A percentile compares a stretch with the other conserved stretches of the same genome.
These are phyloP conservation scores for Drosophila ironensis DNA, from an alignment of 1,140 invertebrate genomes.

Conservation along the genomic window DNA sequence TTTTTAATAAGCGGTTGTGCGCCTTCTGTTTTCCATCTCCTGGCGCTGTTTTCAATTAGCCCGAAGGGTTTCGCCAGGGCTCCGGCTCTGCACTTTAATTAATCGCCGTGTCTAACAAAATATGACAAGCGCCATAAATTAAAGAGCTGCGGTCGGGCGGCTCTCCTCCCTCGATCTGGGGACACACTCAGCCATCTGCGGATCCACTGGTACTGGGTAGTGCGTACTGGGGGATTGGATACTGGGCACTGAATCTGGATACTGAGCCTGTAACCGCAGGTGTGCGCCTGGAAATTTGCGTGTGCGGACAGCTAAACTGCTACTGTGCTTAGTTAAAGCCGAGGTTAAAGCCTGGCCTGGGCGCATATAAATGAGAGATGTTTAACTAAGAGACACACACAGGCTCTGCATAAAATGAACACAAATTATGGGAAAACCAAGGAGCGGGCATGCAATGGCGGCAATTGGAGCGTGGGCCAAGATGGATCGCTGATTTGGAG, in stretches of 20 bases:
- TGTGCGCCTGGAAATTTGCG: conserved; percentile 66
- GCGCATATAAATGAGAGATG: conserved; percentile 78
- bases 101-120: conserved; percentile 80
- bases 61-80: conserved; percentile 14
- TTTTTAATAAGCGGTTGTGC: conserved; percentile 73
- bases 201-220: no score
- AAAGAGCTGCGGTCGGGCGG: conserved; percentile 21
- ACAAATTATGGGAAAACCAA: conserved; percentile 31
- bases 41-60: conserved; percentile 72
- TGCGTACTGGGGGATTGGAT: no score
- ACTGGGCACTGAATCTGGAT: background rate
- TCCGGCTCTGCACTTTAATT: conserved; percentile 68
- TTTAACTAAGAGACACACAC: conserved; percentile 76
- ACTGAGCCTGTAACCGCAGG: conserved; percentile 34
- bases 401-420: conserved; percentile 53
- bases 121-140: conserved; percentile 80
- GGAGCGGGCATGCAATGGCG: conserved; percentile 40
- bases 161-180: background rate
- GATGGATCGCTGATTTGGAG: conserved; percentile 13
- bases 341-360: conserved; percentile 16
- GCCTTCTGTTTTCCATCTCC: conserved; percentile 52
- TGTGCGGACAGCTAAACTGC: conserved; percentile 76
- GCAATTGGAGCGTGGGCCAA: conserved; percentile 34
- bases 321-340: conserved; percentile 45
- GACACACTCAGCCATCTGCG: no score